Evolutionary conservation across 2,113 vertebrate genomes (phyloP).

Genomic region (Limnothrissa miodon): DNA sequence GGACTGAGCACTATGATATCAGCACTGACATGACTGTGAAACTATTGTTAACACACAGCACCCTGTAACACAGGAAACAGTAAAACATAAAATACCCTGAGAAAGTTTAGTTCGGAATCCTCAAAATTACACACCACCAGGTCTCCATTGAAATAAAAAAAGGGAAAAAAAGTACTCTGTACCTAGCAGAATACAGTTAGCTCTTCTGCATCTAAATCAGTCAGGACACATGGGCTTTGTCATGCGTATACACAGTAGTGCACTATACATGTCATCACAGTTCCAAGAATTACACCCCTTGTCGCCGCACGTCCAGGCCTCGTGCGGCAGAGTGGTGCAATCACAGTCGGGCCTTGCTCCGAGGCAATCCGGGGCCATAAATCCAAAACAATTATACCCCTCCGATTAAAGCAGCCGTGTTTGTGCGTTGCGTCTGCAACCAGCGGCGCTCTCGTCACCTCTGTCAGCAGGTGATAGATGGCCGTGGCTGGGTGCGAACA

Average conservation of each 20-base stretch:
- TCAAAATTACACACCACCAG: not conserved
- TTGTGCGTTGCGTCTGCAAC: conserved; percentile 50
- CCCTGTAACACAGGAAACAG: not conserved
- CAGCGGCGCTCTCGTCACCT: conserved; percentile 45
- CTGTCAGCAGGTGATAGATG: conserved; percentile 56
- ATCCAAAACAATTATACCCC: conserved; percentile 67
- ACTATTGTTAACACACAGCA: not conserved
- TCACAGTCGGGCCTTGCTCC: conserved; percentile 42
- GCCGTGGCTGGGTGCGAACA: conserved; percentile 47
- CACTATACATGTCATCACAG: conserved; percentile 8
- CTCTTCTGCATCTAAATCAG: not conserved
- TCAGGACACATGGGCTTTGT: not conserved
- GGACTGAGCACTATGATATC: not conserved
- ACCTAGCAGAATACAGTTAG: not conserved
- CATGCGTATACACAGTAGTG: conserved; percentile 6
- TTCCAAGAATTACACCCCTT: not conserved
- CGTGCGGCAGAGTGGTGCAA: conserved; percentile 44
- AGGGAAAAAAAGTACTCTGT: not conserved
- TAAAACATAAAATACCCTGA: not conserved
- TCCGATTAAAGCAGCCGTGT: conserved; percentile 59
- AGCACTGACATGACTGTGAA: not conserved
- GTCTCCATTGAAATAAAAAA: not conserved
- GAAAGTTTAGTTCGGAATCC: not conserved
- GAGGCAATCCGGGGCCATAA: conserved; percentile 60
- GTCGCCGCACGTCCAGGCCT: conserved; percentile 25